Evolutionary conservation across 2,888 invertebrate species (phyloP), one percentile per base, ranked within the genome.

Genomic region (Choristoneura rosaceana): DNA sequence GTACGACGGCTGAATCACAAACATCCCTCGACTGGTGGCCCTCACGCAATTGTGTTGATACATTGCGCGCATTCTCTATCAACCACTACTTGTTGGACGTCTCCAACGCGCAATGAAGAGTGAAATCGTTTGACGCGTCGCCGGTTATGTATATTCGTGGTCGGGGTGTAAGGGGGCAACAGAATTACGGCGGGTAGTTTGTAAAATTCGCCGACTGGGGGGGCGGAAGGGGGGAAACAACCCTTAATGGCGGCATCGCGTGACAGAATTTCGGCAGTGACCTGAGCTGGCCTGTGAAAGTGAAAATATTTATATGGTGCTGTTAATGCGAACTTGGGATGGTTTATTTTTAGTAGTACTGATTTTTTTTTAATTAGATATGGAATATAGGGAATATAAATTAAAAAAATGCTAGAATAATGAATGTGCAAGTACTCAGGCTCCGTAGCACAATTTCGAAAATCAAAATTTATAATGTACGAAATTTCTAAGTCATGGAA

Each of bases 191-290:
- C 85, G 90, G 92, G 92, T 90, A 91, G 92, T 90, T 91, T 90
- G 88, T 91, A 86, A 92, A 93, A 92, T 92, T 94, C 86, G 92
- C 92, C 90, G 91, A 85, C 87, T 87, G 78, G 75, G 69, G 69
- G 75, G 69, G 75, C 76, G 81, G 75, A 75, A 66, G 79, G 85
- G 85, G 79, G 79, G 81, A 84, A 88, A 90, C 92, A 87, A 90
- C 90, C 91, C 92, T 87, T 94, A 94, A 94, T 94, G 93, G 94
- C 87, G 83, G 88, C 81, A 93, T 94, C 88, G 94, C 94, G 94
- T 94, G 94, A 92, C 93, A 91, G 90, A 90, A 92, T 93, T 93
- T 93, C 90, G 93, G 90, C 93, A 93, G 91, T 93, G 93, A 93
- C 93, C 93, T 89, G 87, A 84, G 86, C 87, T 88, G 84, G 84